These are phyloP conservation scores for Drosophila kambysellisi DNA, from an alignment of 2,888 invertebrate species.

Conservation along the genomic window DNA sequence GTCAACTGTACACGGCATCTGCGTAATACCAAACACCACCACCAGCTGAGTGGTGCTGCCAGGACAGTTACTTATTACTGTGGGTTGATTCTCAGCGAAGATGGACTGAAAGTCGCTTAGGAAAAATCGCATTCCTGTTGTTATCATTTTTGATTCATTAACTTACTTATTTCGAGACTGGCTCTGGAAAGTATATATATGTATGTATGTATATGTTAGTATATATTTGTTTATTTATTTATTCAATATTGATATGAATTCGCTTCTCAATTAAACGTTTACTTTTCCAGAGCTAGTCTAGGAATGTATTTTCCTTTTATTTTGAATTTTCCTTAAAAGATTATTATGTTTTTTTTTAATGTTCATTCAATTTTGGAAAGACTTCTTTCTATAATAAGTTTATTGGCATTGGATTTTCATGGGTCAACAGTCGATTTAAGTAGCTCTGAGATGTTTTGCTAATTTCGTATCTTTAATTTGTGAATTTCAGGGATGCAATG, in stretches of 20 bases:
- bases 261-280: too few relatives aligned
- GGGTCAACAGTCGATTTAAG: not conserved
- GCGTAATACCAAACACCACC: constrained; percentile 13
- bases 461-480: not conserved
- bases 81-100: not conserved
- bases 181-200: not conserved
- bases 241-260: too few relatives aligned
- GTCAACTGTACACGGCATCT: constrained; percentile 58
- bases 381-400: not conserved
- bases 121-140: constrained; percentile 4
- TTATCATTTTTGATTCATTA: not conserved
- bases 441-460: not conserved
- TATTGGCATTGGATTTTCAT: not conserved
- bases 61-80: constrained; percentile 6
- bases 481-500: not conserved
- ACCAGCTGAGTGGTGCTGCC: not conserved
- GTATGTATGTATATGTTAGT: too few relatives aligned
- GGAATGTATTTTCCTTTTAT: too few relatives aligned
- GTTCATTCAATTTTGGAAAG: too few relatives aligned
- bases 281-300: too few relatives aligned
- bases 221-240: too few relatives aligned
- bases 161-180: not conserved
- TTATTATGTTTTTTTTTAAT: too few relatives aligned
- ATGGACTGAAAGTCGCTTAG: not conserved
- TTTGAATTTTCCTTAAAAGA: too few relatives aligned